phyloP scores from a whole-genome alignment of 2,113 vertebrate species.

The Hippoglossus stenolepis region DNA sequence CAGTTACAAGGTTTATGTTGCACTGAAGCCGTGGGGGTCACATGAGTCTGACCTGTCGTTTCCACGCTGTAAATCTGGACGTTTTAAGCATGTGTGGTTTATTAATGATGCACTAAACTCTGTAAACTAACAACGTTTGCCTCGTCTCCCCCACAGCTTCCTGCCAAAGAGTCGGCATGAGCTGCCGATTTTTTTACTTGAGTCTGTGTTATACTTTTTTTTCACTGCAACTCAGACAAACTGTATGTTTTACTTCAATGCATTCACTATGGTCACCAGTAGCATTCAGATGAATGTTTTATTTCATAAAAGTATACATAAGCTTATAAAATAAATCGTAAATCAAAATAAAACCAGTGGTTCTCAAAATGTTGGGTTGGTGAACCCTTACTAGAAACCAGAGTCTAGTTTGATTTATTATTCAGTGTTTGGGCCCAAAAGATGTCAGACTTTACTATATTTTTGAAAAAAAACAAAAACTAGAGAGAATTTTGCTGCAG shows the following conservation, averaged over 20 bases:
- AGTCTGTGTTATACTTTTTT: too few species aligned
- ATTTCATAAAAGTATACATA: too few species aligned
- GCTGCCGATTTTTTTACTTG: neutral
- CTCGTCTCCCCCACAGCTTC: neutral
- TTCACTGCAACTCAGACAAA: too few species aligned
- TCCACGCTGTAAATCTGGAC: conserved; percentile 57
- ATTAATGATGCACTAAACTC: neutral
- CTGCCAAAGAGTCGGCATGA: neutral
- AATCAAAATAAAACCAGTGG: too few species aligned
- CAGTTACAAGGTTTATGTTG: conserved; percentile 54
- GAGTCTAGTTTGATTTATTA: too few species aligned
- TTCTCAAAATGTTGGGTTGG: too few species aligned
- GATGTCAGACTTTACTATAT: neutral
- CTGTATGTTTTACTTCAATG: too few species aligned
- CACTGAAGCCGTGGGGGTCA: conserved; percentile 7
- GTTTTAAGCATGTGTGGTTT: neutral
- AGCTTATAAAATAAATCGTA: too few species aligned
- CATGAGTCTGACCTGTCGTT: conserved; percentile 49
- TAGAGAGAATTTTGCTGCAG: too few species aligned
- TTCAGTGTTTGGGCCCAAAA: neutral
- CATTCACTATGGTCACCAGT: too few species aligned
- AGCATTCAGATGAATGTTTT: too few species aligned
- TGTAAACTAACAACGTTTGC: neutral
- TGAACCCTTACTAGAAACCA: too few species aligned
- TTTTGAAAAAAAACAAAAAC: neutral